Evolutionary conservation across 2,797 vertebrate species (phyloP).

Genomic region (Gastrophryne carolinensis): DNA sequence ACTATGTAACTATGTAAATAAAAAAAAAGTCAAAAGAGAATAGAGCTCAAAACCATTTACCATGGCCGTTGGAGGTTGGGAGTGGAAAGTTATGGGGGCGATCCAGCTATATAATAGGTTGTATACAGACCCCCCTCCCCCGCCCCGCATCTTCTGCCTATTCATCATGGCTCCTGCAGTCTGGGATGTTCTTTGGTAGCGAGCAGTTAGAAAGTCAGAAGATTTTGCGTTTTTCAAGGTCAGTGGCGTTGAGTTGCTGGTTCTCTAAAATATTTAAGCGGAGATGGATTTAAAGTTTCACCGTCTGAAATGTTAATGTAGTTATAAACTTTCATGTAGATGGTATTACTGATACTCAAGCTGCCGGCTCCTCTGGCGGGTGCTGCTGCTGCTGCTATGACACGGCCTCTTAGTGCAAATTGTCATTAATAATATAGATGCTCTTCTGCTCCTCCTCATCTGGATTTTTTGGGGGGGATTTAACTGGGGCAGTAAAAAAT

Average conservation of each 20-base stretch:
- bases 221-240: conserved; percentile 43
- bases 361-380: conserved; percentile 15
- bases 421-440: not conserved
- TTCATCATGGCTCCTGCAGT: not conserved
- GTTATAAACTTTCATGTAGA: conserved; percentile 52
- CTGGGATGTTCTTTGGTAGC: not conserved
- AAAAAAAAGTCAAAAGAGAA: too few species aligned
- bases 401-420: conserved; percentile 4
- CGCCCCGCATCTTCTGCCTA: not conserved
- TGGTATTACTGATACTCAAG: conserved; percentile 51
- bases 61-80: too few species aligned
- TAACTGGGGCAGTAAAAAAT: too few species aligned
- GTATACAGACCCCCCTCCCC: too few species aligned
- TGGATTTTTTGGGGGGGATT: too few species aligned
- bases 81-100: too few species aligned
- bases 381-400: conserved; percentile 20
- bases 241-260: conserved; percentile 54
- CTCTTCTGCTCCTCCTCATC: not conserved
- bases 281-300: conserved; percentile 62
- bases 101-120: too few species aligned
- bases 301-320: conserved; percentile 61
- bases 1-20: too few species aligned
- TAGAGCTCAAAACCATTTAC: too few species aligned
- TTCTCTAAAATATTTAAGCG: conserved; percentile 61
- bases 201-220: not conserved